Evolutionary conservation across 2,888 invertebrate species (phyloP), one percentile per base, ranked within the genome.

Genomic region (Drosophila borborema): DNA sequence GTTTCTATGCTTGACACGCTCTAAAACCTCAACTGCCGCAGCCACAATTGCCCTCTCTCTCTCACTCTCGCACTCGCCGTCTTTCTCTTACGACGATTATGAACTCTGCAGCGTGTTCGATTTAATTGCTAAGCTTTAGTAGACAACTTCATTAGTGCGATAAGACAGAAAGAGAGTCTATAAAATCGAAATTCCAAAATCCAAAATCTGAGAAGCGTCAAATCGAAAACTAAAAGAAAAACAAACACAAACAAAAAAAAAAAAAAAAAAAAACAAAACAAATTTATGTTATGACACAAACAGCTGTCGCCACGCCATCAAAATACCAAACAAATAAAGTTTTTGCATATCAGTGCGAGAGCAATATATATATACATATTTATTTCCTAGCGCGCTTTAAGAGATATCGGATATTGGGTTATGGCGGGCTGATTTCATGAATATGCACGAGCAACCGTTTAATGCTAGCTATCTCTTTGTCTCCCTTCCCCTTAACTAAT

Each of bases 121-220:
- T 86, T 86, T 88, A 86, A 81, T 85, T 86, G 89, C 74, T 70
- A 6, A 81, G 88, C 78, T 86, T 86, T 80, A 86, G 40, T 84
- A 78, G 85, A 81, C 89, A 76, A 81, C 85, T 86, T 86, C 86
- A 86, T 86, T 86, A 86, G 74, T 28, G 81, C 77, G 84, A 88
- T 88, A 83, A 76, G 48, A 40, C 53, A 34, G 86, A 23, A 43
- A 40, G 40, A 20, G 10, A 69, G 68, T 67, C 80, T 67, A 81
- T 71, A 84, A 84, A 80, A 78, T 74, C 67, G 68, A 74, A 36
- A 38, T 36, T 20, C 20, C 20, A 20, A 20, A 20, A 23, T 38
- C 38, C 20, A 5, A 54, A 77, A 75, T 80, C 66, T 66, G 63
- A 48, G 65, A 45, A 68, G 49, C 38, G 16, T 40, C 14, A 31